Evolutionary conservation across 2,113 vertebrate species (phyloP).

Genomic region (Ictalurus punctatus): DNA sequence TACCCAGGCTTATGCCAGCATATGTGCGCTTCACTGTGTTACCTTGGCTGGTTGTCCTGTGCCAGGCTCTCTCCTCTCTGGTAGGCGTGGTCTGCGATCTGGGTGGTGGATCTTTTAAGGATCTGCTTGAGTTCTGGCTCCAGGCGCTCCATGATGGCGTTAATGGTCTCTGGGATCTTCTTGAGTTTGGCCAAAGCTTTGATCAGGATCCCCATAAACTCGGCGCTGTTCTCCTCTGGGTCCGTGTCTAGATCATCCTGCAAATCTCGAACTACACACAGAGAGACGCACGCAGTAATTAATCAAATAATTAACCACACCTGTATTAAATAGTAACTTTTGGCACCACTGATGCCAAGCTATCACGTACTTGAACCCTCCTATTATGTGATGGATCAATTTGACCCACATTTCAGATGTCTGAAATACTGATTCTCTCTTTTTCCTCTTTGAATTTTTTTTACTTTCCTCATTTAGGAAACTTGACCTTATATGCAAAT

Average conservation of each 20-base stretch:
- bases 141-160: slow-evolving; percentile 92
- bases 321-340: not conserved
- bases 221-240: slow-evolving; percentile 91
- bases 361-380: no score
- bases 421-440: no score
- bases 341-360: not conserved
- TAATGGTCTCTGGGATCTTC: slow-evolving; percentile 93
- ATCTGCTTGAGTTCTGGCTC: slow-evolving; percentile 97
- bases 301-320: not conserved
- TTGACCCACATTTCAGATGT: no score
- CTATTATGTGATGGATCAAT: no score
- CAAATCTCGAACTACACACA: slow-evolving; percentile 77
- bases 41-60: slow-evolving; percentile 93
- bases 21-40: not conserved
- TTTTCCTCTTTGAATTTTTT: no score
- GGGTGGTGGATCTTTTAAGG: slow-evolving; percentile 93
- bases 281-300: not conserved
- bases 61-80: slow-evolving; percentile 88
- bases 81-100: slow-evolving; percentile 91
- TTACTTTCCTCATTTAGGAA: no score
- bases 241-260: slow-evolving; percentile 85
- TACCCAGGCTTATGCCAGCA: not conserved
- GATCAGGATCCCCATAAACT: slow-evolving; percentile 97
- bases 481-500: no score
- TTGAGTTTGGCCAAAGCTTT: slow-evolving; percentile 92